Evolutionary conservation across 2,113 vertebrate genomes (phyloP), one percentile per base, ranked within the genome.

Genomic region (Pachycephala philippinensis): DNA sequence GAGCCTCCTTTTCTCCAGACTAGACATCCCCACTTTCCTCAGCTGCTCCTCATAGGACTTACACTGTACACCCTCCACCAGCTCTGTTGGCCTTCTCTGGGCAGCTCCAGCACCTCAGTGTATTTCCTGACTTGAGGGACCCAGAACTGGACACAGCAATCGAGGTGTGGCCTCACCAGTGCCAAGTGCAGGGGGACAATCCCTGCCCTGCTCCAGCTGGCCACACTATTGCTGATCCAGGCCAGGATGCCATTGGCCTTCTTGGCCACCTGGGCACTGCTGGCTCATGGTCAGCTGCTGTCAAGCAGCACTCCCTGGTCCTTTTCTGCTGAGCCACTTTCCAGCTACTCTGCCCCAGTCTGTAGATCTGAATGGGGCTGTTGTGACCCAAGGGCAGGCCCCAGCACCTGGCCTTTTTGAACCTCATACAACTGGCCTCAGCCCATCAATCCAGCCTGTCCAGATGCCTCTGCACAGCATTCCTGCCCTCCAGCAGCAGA

Each of bases 361-460:
- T 40, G 19, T 10, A 39, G 28, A 7, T 3, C 23, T 24, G 9
- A 9, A 30, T 2, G 3, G n/a, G 14, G 14, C 31, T 31, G 8
- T 37, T 69, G 15, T 49, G 15, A 49, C 22, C 15, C 21, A 61
- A 31, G 7, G 7, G 14, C 15, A 33, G 18, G 22, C 22, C 10
- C 4, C 6, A 3, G 6, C 5, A 2, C 21, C 40, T 31, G 61
- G 40, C 11, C 11, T 13, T 61, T 5, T 15, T 54, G 30, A 61
- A 27, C 18, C 14, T 54, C 26, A 27, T 6, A 16, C 4, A 15
- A 0, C 0, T 54, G 54, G 11, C 45, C 35, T 69, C 5, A 2
- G 8, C 2, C 31, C 15, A 15, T 53, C 7, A 6, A 76, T 40
- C 17, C 47, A 54, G 11, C 15, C 15, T 6, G 10, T 28, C 30